Base-by-base conservation (phyloP, 2,888 invertebrate genomes). In the Lysandra bellargus region DNA sequence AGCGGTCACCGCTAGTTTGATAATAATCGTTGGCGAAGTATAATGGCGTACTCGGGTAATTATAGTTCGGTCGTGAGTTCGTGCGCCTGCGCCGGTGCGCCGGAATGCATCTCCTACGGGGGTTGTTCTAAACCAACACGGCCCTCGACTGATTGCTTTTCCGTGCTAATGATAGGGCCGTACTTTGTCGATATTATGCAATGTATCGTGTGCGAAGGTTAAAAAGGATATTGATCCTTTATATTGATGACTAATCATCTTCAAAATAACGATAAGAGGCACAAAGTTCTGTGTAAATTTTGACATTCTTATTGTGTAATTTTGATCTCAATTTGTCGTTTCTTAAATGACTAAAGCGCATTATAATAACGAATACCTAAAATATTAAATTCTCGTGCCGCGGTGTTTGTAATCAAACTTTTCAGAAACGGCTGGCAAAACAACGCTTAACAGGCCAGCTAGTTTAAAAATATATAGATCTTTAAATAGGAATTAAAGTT, bases 21-120 rank as follows among this genome's bases (percentile, higher is more conserved):
- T 95, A 94, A 94, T 94, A 93, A 94, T 93, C 94, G 92, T 91
- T 92, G 89, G 94, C 92, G 92, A 93, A 93, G 92, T 93, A 94
- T 94, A 94, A 94, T 95, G 91, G 93, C 93, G 94, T 93, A 95
- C 95, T 94, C 94, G 91, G 93, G 93, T 94, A 94, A 94, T 94
- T 94, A 94, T 94, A 93, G 94, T 92, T 91, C 90, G 92, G 94
- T 94, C 94, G 94, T 94, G 94, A 94, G 94, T 91, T 94, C 94
- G 94, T 94, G 94, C 69, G 61, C 61, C 61, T 57, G 61, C 91
- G 93, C 89, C 87, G 88, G 89, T 90, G 49, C 49, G 49, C 49
- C 49, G 91, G 94, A 94, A 94, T 94, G 94, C 94, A 94, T 93
- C 94, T 94, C 94, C 94, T 94, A 93, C 93, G 93, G 94, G 94